phyloP scores from a whole-genome alignment of 1,140 invertebrate genomes.

The Lucilia cuprina region DNA sequence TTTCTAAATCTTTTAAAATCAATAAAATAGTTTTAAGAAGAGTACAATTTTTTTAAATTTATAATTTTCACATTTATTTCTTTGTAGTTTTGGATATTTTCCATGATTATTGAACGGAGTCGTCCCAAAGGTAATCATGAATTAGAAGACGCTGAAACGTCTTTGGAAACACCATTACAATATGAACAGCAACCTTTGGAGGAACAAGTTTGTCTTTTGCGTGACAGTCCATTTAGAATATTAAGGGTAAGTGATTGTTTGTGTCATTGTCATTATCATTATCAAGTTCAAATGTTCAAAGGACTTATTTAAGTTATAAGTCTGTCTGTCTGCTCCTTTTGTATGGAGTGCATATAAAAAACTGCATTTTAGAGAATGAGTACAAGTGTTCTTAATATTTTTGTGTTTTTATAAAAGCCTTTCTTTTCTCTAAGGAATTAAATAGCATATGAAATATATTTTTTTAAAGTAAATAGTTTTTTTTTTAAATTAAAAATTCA shows the following conservation, averaged over 20 bases:
- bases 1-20: too few species aligned
- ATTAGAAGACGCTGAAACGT: constrained; percentile 60
- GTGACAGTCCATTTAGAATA: constrained; percentile 72
- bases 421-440: too few species aligned
- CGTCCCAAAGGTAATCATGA: constrained; percentile 49
- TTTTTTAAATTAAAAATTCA: too few species aligned
- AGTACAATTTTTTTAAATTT: too few species aligned
- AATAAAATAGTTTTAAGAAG: too few species aligned
- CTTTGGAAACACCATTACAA: constrained; percentile 64
- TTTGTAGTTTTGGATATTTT: constrained; percentile 57
- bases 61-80: not conserved
- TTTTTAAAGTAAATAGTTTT: too few species aligned
- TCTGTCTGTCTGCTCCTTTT: too few species aligned
- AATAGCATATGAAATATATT: too few species aligned
- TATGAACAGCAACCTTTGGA: constrained; percentile 43
- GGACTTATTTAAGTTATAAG: too few species aligned
- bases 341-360: too few species aligned
- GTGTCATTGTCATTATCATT: not conserved
- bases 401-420: too few species aligned
- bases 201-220: constrained; percentile 67
- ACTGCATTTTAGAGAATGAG: too few species aligned
- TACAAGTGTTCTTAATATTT: not conserved
- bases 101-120: constrained; percentile 57
- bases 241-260: constrained; percentile 66
- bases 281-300: not conserved